Conservation (phyloP, 2,113 vertebrate genomes). For the Forbesichthys agassizii region DNA sequence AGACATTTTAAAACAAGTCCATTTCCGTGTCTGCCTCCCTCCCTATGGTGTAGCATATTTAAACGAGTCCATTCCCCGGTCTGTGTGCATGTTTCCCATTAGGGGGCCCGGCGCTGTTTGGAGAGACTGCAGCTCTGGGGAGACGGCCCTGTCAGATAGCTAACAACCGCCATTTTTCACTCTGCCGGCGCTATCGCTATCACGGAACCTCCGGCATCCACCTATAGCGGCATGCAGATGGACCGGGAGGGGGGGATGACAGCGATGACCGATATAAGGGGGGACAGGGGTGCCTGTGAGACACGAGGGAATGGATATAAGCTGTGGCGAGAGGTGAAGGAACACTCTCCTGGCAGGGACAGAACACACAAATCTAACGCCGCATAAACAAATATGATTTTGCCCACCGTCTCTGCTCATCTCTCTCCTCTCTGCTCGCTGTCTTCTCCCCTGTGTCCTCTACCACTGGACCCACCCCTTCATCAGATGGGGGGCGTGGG, state of each 20-base stretch:
- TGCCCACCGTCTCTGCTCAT: conserved; percentile 1
- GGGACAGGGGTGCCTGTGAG: neutral
- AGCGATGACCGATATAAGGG: neutral
- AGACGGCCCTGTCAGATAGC: conserved; percentile 70
- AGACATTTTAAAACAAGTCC: conserved; percentile 50
- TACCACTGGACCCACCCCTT: conserved; percentile 43
- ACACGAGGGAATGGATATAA: conserved; percentile 9
- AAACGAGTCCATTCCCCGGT: conserved; percentile 60
- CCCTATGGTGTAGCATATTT: conserved; percentile 44
- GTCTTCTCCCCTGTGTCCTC: conserved; percentile 11
- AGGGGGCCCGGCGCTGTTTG: conserved; percentile 53
- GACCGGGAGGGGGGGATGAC: conserved; percentile 26
- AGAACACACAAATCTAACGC: neutral
- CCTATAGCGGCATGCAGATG: conserved; percentile 66
- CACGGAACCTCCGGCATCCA: conserved; percentile 47
- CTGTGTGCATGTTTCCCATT: conserved; percentile 64
- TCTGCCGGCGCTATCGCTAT: conserved; percentile 57
- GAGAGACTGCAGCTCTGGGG: conserved; percentile 64
- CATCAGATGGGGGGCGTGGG: conserved; percentile 15
- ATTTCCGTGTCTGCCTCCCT: conserved; percentile 30
- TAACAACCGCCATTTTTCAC: conserved; percentile 75
- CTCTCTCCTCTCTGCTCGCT: neutral
- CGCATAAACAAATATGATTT: conserved; percentile 37
- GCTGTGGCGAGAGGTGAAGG: conserved; percentile 29
- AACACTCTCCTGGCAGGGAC: neutral